Evolutionary conservation across 1,140 invertebrate genomes (phyloP), one percentile per base, ranked within the genome.

Genomic region (Trigoniulus corallinus): DNA sequence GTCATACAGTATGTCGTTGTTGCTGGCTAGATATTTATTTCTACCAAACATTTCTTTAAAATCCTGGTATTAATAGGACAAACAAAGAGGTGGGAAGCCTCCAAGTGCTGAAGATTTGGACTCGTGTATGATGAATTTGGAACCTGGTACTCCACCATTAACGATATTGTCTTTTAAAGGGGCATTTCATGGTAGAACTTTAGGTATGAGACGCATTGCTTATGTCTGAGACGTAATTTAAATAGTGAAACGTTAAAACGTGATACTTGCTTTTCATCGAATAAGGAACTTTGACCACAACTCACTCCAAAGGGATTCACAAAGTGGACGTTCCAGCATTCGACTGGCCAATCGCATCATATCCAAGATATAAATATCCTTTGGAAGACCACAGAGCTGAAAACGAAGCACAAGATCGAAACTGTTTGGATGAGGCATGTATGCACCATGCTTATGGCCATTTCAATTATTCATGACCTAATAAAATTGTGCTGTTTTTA

Each of bases 301-400:
- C 95, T 1, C 89, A 95, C 62, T 94, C 88, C 2, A 98, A 98
- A 72, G 78, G 87, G 34, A 81, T 92, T 55, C 92, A 98, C 60
- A 98, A 98, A 68, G 68, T 98, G 42, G 95, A 98, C 65, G 78
- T 95, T 25, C 95, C 95, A 2, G 77, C 84, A 1, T 87, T 95
- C 53, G 81, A 92, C 67, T 96, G 93, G 93, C 94, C 93, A 0
- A 79, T 88, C 41, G 92, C 93, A 25, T 64, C 76, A 22, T 98
- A 97, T 64, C 93, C 93, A 0, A 61, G 70, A 48, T 93, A 96
- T 61, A 84, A 85, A 54, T 98, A 96, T 72, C 93, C 93, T 1
- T 69, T 99, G 21, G 80, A 89, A 41, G 78, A 94, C 52, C 75
- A 88, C 64, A 60, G 70, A 12, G 60, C 67, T 7, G 84, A 92